Evolutionary conservation across 2,797 vertebrate species (phyloP).

Genomic region (Pseudomugil tenellus): DNA sequence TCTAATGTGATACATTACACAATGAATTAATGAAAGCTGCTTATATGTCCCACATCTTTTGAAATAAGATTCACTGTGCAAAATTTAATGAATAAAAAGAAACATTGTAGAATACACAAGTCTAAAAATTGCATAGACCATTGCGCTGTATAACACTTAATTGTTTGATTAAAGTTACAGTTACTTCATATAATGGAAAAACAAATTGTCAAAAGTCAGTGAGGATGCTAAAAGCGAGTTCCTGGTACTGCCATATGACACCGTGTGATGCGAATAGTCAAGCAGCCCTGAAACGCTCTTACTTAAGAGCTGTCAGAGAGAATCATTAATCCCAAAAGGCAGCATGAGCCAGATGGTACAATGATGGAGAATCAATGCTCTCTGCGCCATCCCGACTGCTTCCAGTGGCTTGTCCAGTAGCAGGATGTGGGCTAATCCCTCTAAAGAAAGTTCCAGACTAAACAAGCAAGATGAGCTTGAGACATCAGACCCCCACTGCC

Average conservation of each 20-base stretch:
- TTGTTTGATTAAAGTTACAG: neutral
- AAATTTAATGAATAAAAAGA: too few relatives aligned
- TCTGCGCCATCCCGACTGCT: conserved; percentile 42
- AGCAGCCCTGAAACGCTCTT: conserved; percentile 49
- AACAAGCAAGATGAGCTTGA: conserved; percentile 54
- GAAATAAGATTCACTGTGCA: too few relatives aligned
- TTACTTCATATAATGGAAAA: neutral
- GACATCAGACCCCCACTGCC: conserved; percentile 37
- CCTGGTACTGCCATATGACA: conserved; percentile 61
- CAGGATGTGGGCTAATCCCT: conserved; percentile 78
- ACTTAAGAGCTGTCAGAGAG: conserved; percentile 74
- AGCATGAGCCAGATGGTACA: conserved; percentile 78
- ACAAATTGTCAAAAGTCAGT: neutral
- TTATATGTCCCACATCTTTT: too few relatives aligned
- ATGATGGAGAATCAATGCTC: conserved; percentile 78
- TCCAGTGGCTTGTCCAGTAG: conserved; percentile 42
- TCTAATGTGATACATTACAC: too few relatives aligned
- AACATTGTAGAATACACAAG: too few relatives aligned
- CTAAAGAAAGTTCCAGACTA: conserved; percentile 75
- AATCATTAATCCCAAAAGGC: conserved; percentile 80
- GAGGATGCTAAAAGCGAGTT: conserved; percentile 11
- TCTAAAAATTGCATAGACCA: too few relatives aligned
- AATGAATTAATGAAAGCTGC: too few relatives aligned
- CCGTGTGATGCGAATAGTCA: conserved; percentile 63
- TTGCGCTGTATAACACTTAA: too few relatives aligned